phyloP scores from a whole-genome alignment of 2,888 invertebrate species.

The Mimas tiliae region DNA sequence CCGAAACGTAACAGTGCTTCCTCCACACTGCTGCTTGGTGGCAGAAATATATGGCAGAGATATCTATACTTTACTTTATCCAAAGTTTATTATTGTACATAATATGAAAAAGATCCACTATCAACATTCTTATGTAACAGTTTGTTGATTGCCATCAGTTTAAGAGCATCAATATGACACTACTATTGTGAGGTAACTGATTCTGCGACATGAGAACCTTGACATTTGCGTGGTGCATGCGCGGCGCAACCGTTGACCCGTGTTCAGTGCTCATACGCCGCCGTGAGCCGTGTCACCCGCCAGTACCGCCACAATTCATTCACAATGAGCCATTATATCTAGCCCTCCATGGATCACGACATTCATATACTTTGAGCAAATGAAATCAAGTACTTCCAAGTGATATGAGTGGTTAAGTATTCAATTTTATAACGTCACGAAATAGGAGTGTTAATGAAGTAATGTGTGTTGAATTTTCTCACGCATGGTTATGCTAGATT shows the following conservation, averaged over 20 bases:
- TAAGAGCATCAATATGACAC: not conserved
- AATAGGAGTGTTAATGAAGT: not conserved
- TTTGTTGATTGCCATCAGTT: not conserved
- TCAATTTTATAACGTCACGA: not conserved
- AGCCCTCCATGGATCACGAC: constrained; percentile 67
- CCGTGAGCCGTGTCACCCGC: constrained; percentile 45
- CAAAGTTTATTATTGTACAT: too few species aligned
- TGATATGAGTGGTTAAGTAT: constrained; percentile 5
- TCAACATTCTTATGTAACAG: not conserved
- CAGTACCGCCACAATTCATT: constrained; percentile 60
- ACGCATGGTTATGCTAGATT: not conserved
- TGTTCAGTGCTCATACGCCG: constrained; percentile 39
- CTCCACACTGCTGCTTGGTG: too few species aligned
- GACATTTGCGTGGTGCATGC: constrained; percentile 70
- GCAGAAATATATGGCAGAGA: too few species aligned
- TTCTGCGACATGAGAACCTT: constrained; percentile 60
- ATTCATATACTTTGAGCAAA: constrained; percentile 64
- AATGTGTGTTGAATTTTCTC: not conserved
- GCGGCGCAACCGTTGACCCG: constrained; percentile 68
- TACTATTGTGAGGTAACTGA: constrained; percentile 37
- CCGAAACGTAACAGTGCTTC: too few species aligned
- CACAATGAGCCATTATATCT: constrained; percentile 73
- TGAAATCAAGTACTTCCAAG: constrained; percentile 63
- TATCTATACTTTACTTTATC: too few species aligned
- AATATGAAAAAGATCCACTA: not conserved